phyloP scores from a whole-genome alignment of 2,113 vertebrate genomes.

The Prionailurus bengalensis region DNA sequence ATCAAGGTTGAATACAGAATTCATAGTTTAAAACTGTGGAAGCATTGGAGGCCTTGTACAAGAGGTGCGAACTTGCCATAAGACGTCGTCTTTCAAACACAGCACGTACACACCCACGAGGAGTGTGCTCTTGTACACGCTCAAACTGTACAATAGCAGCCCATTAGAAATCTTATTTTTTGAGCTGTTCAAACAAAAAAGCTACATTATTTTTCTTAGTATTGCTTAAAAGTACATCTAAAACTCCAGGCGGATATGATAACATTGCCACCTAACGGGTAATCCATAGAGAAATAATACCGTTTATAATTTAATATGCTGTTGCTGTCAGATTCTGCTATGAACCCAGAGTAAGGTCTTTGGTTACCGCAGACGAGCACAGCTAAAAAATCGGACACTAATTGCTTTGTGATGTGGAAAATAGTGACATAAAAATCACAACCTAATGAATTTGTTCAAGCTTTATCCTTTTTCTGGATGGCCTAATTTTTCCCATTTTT shows the following conservation, averaged over 20 bases:
- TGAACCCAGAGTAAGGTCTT: neutral
- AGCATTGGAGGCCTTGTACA: neutral
- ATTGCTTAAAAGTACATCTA: neutral
- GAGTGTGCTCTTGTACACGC: neutral
- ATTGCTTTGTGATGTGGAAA: neutral
- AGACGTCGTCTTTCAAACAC: neutral
- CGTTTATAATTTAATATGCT: neutral
- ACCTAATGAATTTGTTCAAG: neutral
- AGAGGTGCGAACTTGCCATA: neutral
- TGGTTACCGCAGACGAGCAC: neutral
- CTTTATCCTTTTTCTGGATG: neutral
- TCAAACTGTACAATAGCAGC: neutral
- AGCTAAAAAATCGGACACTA: neutral
- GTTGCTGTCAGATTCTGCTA: neutral
- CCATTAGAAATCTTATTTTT: neutral
- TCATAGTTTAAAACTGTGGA: neutral
- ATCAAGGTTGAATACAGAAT: neutral
- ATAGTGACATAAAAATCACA: neutral
- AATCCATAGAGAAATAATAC: neutral
- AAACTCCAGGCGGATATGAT: neutral
- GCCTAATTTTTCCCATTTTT: neutral
- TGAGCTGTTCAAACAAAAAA: conserved; percentile 3
- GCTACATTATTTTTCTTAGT: neutral
- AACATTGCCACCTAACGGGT: conserved; percentile 60
- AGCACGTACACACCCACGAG: neutral